Evolutionary conservation across 2,113 vertebrate genomes (phyloP).

Genomic region (Mormyrus lacerda): DNA sequence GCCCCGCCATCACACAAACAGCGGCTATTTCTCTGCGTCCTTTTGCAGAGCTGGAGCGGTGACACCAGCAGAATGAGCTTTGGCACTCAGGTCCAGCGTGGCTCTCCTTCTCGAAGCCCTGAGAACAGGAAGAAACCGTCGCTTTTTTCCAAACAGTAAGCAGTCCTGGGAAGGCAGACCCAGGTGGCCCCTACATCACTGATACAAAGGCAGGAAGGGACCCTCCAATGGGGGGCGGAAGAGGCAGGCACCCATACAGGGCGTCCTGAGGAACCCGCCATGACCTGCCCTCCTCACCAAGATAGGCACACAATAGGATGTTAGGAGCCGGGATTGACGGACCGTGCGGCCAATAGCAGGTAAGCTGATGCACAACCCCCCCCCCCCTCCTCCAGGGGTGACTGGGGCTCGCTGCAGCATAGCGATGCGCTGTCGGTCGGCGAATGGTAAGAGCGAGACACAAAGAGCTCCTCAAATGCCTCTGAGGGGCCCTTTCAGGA

Average conservation of each 20-base stretch:
- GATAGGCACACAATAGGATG: background rate
- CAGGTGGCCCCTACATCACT: constrained; percentile 21
- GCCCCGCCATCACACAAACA: background rate
- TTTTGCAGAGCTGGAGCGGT: background rate
- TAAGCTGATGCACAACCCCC: background rate
- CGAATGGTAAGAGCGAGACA: background rate
- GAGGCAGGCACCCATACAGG: background rate
- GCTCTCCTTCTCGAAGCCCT: background rate
- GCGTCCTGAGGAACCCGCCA: background rate
- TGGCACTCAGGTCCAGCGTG: background rate
- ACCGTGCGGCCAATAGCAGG: background rate
- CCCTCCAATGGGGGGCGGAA: background rate
- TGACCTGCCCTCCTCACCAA: background rate
- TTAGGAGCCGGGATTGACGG: background rate
- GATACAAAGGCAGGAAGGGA: constrained; percentile 35
- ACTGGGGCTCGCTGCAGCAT: background rate
- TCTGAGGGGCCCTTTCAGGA: background rate
- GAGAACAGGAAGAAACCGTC: constrained; percentile 19
- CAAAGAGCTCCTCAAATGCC: background rate
- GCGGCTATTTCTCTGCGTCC: background rate
- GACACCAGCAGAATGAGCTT: background rate
- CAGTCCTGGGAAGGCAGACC: constrained; percentile 23
- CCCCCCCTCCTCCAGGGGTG: background rate
- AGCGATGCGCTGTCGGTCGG: background rate
- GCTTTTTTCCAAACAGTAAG: constrained; percentile 34